These are phyloP conservation scores for Eurytoma californica DNA, from an alignment of 2,888 invertebrate genomes.

Conservation along the genomic window DNA sequence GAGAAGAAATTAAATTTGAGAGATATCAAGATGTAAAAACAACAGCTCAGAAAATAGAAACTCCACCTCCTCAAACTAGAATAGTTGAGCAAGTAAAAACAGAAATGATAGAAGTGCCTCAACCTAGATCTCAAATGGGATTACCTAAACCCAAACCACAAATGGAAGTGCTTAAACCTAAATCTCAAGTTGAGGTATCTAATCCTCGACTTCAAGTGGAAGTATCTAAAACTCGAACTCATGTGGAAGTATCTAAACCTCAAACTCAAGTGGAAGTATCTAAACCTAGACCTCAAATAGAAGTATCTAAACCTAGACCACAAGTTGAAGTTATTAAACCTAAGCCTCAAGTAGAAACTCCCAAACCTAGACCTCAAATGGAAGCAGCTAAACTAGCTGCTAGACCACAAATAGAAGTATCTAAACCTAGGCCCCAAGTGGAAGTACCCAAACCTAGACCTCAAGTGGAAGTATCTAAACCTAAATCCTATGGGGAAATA, in stretches of 20 bases:
- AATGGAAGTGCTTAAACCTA: no score
- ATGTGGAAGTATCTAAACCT: no score
- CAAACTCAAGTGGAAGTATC: no score
- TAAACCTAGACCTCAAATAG: no score
- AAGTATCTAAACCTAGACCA: no score
- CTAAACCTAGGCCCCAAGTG: no score
- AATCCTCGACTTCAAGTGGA: not conserved
- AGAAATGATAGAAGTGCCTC: conserved; percentile 25
- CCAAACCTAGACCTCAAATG: not conserved
- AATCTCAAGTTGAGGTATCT: no score
- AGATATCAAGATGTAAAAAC: not conserved
- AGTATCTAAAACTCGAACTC: not conserved
- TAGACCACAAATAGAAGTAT: no score
- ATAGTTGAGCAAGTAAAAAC: conserved; percentile 7
- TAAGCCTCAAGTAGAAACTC: conserved; percentile 23
- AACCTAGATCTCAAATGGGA: not conserved
- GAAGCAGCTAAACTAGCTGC: not conserved
- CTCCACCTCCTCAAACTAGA: not conserved
- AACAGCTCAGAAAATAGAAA: conserved; percentile 8
- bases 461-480: not conserved
- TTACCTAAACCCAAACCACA: not conserved
- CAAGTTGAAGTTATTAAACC: no score
- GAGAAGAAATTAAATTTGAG: conserved; percentile 50
- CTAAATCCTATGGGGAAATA: no score
- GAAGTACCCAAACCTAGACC: not conserved